These are phyloP conservation scores for Syrphus vitripennis DNA, from an alignment of 2,888 invertebrate species.

Conservation along the genomic window DNA sequence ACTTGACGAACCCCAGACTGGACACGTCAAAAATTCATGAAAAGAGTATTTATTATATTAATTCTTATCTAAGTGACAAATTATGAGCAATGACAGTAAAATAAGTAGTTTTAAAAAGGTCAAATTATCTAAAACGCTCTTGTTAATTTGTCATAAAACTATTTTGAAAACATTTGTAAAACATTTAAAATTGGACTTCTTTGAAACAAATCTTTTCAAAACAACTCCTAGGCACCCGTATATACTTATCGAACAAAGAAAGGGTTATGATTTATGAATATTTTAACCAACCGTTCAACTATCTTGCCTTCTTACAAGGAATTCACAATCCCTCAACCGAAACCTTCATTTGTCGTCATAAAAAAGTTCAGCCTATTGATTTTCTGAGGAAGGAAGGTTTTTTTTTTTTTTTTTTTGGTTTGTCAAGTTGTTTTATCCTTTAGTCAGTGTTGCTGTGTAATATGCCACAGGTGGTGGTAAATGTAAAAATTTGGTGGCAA, in stretches of 20 bases:
- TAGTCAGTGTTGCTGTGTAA: neutral
- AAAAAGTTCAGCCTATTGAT: neutral
- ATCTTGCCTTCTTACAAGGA: neutral
- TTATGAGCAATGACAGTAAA: too few species aligned
- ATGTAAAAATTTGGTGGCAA: conserved; percentile 14
- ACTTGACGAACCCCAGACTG: too few species aligned
- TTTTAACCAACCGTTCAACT: neutral
- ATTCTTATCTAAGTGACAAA: too few species aligned
- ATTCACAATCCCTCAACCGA: neutral
- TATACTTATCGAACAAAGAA: neutral
- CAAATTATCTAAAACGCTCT: too few species aligned
- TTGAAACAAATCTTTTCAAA: neutral
- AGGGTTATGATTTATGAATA: neutral
- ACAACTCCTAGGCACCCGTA: neutral
- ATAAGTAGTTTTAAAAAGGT: too few species aligned
- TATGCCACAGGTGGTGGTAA: conserved; percentile 56
- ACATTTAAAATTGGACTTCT: neutral
- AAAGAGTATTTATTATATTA: too few species aligned
- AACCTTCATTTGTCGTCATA: neutral
- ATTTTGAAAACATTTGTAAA: neutral
- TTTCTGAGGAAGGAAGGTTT: neutral
- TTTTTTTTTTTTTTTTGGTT: too few species aligned
- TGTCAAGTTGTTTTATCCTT: neutral
- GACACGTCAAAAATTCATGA: too few species aligned
- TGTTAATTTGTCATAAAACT: neutral